Conservation (phyloP, 2,888 invertebrate genomes). For the Hydrotaea diabolus region DNA sequence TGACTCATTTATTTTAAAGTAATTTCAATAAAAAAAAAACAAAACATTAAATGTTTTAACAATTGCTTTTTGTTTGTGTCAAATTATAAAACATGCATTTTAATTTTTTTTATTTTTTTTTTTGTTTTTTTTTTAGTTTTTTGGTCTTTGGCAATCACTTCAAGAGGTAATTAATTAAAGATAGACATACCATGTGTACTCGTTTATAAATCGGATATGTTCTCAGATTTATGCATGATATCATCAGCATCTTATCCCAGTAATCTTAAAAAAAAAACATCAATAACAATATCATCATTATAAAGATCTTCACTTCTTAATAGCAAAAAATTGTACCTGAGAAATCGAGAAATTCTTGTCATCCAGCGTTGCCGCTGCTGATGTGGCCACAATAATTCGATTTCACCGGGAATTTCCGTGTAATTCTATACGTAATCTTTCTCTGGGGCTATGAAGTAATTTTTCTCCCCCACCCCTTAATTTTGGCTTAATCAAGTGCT, state of each 20-base stretch:
- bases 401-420: constrained; percentile 47
- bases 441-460: background rate
- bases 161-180: constrained; percentile 8
- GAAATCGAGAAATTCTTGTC: background rate
- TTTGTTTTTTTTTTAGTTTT: too few species aligned
- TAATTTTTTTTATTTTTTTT: too few species aligned
- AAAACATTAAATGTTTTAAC: too few species aligned
- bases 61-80: background rate
- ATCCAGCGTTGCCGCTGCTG: too few species aligned
- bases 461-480: background rate
- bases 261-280: background rate
- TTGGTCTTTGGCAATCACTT: constrained; percentile 10
- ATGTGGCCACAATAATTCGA: background rate
- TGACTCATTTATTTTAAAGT: background rate
- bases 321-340: too few species aligned
- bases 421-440: constrained; percentile 31
- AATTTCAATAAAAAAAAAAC: background rate
- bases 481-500: constrained; percentile 41
- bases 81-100: constrained; percentile 6
- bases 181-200: background rate
- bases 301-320: constrained; percentile 2
- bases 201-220: background rate
- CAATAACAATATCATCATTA: constrained; percentile 4
- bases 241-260: constrained; percentile 29
- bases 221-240: constrained; percentile 19